Base-by-base conservation (phyloP, 2,113 vertebrate species). In the Myxocyprinus asiaticus region DNA sequence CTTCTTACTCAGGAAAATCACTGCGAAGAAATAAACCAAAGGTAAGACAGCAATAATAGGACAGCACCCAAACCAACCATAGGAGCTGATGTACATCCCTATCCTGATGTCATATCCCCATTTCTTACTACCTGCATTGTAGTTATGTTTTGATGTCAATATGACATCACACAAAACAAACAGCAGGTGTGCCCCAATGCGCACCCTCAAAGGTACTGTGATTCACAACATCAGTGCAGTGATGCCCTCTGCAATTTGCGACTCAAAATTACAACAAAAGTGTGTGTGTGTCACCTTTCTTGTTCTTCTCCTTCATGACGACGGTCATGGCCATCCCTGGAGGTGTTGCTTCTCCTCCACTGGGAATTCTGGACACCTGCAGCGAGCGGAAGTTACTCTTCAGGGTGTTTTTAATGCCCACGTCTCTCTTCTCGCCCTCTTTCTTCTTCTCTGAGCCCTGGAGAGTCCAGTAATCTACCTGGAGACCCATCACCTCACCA, bases 311-410 rank as follows among this genome's bases (percentile, higher is more conserved):
- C 91, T 97, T 96, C 86, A 94, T 96, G 88, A 97, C 96, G 6
- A 97, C 95, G 0, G 96, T 97, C 96, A 97, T 97, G 88, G 95
- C 93, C 96, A 97, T 97, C 87, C 95, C 94, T 81, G 91, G 94
- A 2, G 96, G 86, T 12, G 91, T 93, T 79, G 94, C 91, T 61
- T 97, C 96, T 55, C 96, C 96, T 0, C 94, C 91, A 5, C 91
- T 85, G 0, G 93, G 93, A 53, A 97, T 91, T 44, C 96, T 95
- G 88, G 94, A 96, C 88, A 97, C 96, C 87, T 96, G 95, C 56
- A 97, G 93, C 0, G 96, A 97, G 81, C 96, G 94, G 92, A 97
- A 97, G 89, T 97, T 97, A 86, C 95, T 96, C 91, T 96, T 97
- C 85, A 97, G 91, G 0, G 96, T 97, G 89, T 96, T 96, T 89